Evolutionary conservation across 1,140 invertebrate species (phyloP).

Genomic region (Mylabris phalerata): DNA sequence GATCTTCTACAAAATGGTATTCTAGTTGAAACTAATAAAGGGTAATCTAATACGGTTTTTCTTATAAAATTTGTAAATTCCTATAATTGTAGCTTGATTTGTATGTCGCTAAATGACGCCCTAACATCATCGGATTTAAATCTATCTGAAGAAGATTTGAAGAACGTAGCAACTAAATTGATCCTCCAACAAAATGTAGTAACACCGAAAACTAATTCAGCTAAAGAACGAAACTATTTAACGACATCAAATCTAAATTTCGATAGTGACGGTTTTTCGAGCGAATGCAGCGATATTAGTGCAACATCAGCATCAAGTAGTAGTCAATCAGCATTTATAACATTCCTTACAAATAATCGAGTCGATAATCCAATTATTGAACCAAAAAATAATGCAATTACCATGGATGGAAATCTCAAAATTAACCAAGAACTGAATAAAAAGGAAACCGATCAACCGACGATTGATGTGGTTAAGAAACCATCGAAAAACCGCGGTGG

Average conservation of each 20-base stretch:
- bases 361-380: no score
- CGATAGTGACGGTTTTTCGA: slow-evolving; percentile 40
- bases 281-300: slow-evolving; percentile 38
- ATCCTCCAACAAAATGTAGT: slow-evolving; percentile 35
- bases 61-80: slow-evolving; percentile 22
- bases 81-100: slow-evolving; percentile 35
- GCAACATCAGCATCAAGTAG: slow-evolving; percentile 20
- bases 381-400: background rate
- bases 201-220: background rate
- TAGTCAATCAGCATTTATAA: slow-evolving; percentile 19
- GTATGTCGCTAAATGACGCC: slow-evolving; percentile 44
- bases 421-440: background rate
- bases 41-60: slow-evolving; percentile 29
- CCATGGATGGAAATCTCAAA: background rate
- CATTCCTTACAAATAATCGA: slow-evolving; percentile 21
- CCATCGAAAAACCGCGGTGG: slow-evolving; percentile 49
- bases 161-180: slow-evolving; percentile 42
- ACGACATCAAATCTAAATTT: slow-evolving; percentile 17
- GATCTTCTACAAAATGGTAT: slow-evolving; percentile 43
- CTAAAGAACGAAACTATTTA: slow-evolving; percentile 5
- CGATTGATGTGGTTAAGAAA: slow-evolving; percentile 11
- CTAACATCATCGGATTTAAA: slow-evolving; percentile 40
- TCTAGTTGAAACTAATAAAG: slow-evolving; percentile 42
- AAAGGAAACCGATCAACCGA: no score
- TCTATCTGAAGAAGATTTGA: slow-evolving; percentile 42